These are phyloP conservation scores for Crematogaster levior DNA, from an alignment of 2,888 invertebrate species.

Conservation along the genomic window DNA sequence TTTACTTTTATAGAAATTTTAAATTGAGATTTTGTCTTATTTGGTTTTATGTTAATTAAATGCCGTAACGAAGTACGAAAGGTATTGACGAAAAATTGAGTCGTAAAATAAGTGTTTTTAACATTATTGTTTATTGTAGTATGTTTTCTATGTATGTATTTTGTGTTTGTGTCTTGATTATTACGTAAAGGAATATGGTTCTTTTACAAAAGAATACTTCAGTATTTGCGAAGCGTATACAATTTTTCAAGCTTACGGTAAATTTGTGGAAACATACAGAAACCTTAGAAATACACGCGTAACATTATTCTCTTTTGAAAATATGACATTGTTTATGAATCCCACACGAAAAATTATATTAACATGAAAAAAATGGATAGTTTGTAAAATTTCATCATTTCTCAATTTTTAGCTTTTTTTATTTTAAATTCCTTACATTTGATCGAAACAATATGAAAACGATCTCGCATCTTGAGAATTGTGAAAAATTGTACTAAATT, in stretches of 20 bases:
- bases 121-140: not conserved
- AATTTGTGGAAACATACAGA: not conserved
- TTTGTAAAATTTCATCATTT: not conserved
- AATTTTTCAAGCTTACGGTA: constrained; percentile 11
- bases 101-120: not conserved
- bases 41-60: not conserved
- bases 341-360: not conserved
- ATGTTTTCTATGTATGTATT: not conserved
- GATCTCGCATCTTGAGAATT: not conserved
- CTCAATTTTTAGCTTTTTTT: not conserved
- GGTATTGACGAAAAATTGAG: not conserved
- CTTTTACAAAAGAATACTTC: not conserved
- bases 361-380: not conserved
- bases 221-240: not conserved
- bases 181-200: not conserved
- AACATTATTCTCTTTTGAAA: not conserved
- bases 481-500: not conserved
- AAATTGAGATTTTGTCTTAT: not conserved
- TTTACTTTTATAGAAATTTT: not conserved
- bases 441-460: not conserved
- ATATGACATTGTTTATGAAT: not conserved
- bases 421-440: not conserved
- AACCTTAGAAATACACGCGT: not conserved
- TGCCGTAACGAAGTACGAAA: not conserved
- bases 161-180: not conserved